These are phyloP conservation scores for Eupithecia centaureata DNA, from an alignment of 2,888 invertebrate genomes.

Conservation along the genomic window DNA sequence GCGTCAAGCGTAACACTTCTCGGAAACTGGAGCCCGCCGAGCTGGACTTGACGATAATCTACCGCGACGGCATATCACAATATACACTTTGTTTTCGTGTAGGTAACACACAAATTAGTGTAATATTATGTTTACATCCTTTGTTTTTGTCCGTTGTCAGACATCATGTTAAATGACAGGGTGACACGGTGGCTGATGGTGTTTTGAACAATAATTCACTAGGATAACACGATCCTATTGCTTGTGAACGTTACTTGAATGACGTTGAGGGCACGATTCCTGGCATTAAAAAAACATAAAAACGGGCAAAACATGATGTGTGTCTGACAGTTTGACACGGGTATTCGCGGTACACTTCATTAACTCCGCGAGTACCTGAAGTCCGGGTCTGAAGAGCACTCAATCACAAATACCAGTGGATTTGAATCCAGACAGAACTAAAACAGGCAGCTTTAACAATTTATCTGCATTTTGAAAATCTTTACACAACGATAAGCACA, in stretches of 20 bases:
- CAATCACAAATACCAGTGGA: conserved; percentile 47
- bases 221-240: conserved; percentile 39
- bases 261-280: conserved; percentile 56
- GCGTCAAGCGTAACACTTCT: conserved; percentile 79
- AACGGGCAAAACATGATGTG: conserved; percentile 74
- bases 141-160: conserved; percentile 70
- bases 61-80: conserved; percentile 75
- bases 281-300: conserved; percentile 61
- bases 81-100: conserved; percentile 74
- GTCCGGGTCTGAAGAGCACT: conserved; percentile 51
- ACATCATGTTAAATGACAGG: conserved; percentile 64
- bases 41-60: conserved; percentile 64
- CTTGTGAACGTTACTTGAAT: conserved; percentile 57
- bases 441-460: conserved; percentile 43
- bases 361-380: conserved; percentile 66
- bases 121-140: conserved; percentile 77
- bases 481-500: conserved; percentile 49
- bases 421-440: conserved; percentile 46
- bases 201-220: conserved; percentile 42
- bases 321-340: conserved; percentile 79
- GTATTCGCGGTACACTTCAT: conserved; percentile 76
- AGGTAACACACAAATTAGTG: conserved; percentile 77
- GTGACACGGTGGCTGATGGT: conserved; percentile 43
- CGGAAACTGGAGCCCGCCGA: conserved; percentile 71
- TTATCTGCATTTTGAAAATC: conserved; percentile 46